Base-by-base conservation (phyloP, 1,140 invertebrate species). In the Zaprionus lachaisei region DNA sequence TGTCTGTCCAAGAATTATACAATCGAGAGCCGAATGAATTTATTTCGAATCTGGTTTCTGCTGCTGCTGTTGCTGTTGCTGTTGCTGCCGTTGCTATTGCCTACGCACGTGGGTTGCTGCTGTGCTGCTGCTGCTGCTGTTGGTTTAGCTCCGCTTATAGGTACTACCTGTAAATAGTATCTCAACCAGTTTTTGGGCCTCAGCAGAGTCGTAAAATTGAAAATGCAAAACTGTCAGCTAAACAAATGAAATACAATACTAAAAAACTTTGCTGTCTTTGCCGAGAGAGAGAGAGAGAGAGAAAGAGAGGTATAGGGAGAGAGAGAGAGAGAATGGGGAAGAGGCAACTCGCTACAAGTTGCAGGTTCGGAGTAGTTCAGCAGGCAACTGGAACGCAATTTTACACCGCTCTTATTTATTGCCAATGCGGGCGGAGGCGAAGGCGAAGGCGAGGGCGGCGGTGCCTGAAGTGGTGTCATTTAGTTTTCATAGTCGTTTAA, bases 1-100 rank as follows among this genome's bases (percentile, higher is more conserved):
- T 86, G 77, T 81, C 75, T 79, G 72, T 64, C 55, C 71, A 70
- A 86, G 82, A 85, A 86, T 86, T 85, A 70, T 85, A 67, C 82
- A 79, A 85, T 56, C 58, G 56, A 26, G 15, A 79, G 51, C 38
- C 72, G 28, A 69, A 71, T 47, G 57, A 76, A 72, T 72, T 5
- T 67, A 28, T 61, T 26, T 61, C 34, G 37, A 75, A 51, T 24
- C 51, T 55, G 22, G 56, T 69, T 57, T 78, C 26, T 60, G 44
- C 58, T 55, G 72, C 55, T 68, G 64, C 38, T 58, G 49, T 57
- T 44, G 28, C 41, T 57, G 41, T 67, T 41, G 72, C 55, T 68
- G 64, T 24, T 58, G 56, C 49, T 44, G 28, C 41, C 49, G 41
- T 72, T 41, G 54, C 12, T 28, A 11, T 64, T 69, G 79, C 83